Evolutionary conservation across 2,888 invertebrate species (phyloP), one percentile per base, ranked within the genome.

Genomic region (Acanthosepion pharaonis): DNA sequence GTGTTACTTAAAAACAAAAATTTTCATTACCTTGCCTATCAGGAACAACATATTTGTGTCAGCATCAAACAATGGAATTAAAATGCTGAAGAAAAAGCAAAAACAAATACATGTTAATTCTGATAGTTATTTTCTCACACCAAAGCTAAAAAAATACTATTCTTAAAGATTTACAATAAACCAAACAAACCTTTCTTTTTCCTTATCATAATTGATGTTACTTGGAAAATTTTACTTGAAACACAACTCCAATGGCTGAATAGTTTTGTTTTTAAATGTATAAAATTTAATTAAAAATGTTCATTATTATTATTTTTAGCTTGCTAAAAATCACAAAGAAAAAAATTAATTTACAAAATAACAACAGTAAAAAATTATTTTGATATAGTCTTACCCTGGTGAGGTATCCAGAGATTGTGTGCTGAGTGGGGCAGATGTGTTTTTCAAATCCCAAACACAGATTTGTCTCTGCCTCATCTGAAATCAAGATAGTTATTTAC

Each of bases 31-130:
- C 98, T 99, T 99, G 91, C 99, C 99, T 94, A 99, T 99, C 95
- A 99, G 98, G 98, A 99, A 99, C 95, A 99, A 98, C 99, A 99
- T 99, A 96, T 98, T 98, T 91, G 99, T 99, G 97, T 99, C 99
- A 28, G 98, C 98, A 97, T 99, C 99, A 97, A 98, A 99, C 15
- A 99, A 98, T 0, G 99, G 99, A 98, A 99, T 99, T 95, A 99
- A 98, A 95, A 99, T 98, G 55, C 98, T 98, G 96, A 53, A 97
- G 95, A 94, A 96, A 64, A 94, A 94, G 55, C 95, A 95, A 95
- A 5, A 93, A 78, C 1, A 64, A 28, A 64, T 28, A 78, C 28
- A 78, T n/a, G n/a, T 78, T 78, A 28, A n/a, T 78, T 9, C 8
- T 8, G 5, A 5, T 78, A 28, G n/a, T n/a, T 3, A 23, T 59